Evolutionary conservation across 2,888 invertebrate genomes (phyloP), one percentile per base, ranked within the genome.

Genomic region (Cantharis flavilabris): DNA sequence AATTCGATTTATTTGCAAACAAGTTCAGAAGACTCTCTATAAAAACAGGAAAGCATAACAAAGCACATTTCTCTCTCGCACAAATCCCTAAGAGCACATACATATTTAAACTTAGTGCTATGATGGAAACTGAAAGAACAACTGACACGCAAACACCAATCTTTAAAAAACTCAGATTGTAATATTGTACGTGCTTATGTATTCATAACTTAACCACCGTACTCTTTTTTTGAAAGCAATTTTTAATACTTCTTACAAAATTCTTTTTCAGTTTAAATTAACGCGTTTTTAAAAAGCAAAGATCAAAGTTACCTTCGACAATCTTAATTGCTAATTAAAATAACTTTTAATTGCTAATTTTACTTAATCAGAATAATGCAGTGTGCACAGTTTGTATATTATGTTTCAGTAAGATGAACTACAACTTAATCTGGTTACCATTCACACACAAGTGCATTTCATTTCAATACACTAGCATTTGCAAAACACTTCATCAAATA

Each of bases 1-100:
- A 79, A 80, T 81, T 81, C 80, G 79, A 81, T 81, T 81, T 81
- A 81, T 81, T 81, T 81, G 79, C 81, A 81, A 81, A 81, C 79
- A 81, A 80, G 80, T 80, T 74, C 33, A 76, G 72, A 73, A 63
- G 65, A 73, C 73, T 67, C 64, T 76, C 79, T 81, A 76, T 79
- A 78, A 81, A 81, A 81, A 79, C 79, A 77, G 70, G 75, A 79
- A 78, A 79, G 73, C 76, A 73, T 73, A 78, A 78, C 78, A 73
- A 69, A 73, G 73, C 76, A 78, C 78, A 71, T 73, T 74, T 71
- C 76, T 71, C 62, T 73, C 72, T 70, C 75, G 65, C 76, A 75
- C 77, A 81, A 81, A 81, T 80, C 81, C 78, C 75, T 78, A 73
- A 78, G 79, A 77, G 77, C 76, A 77, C 78, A 81, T 81, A 77